Evolutionary conservation across 23 tunicate genomes (phyloP), one percentile per base, ranked within the genome.

Genomic region (Styela clava): DNA sequence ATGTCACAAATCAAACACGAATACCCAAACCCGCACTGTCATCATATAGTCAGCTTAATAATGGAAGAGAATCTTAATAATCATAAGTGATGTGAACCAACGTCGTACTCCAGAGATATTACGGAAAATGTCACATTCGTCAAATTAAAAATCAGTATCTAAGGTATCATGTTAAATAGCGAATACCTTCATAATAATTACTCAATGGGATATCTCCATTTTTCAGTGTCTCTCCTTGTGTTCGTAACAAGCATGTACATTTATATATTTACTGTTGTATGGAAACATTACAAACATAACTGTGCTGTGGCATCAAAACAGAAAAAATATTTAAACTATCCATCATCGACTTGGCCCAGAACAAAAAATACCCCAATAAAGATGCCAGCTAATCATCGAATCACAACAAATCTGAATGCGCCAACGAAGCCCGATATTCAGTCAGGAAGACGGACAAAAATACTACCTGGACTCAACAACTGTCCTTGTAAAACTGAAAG

Each of bases 201-300:
- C n/a, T n/a, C n/a, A n/a, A n/a, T n/a, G n/a, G n/a, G n/a, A n/a
- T n/a, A n/a, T 76, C 64, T 26, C 18, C 16, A 37, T 20, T 76
- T 52, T 12, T 21, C 81, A 76, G 81, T 52, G 24, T 1, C 65
- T 1, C 52, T 76, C 25, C 27, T 76, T 7, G 30, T 76, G 16
- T 76, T 76, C 33, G 81, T 76, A 29, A 44, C 52, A 25, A 16
- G 52, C 33, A 76, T 76, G 81, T 76, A 76, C 81, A 28, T 76
- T 29, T 76, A 76, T 56, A 76, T 76, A 52, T 76, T 76, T 16
- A 76, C 52, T 44, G 27, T 35, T 20, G 81, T 76, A 44, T 76
- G 81, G 81, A 52, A 64, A 27, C 64, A 76, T 44, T 76, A 33
- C 31, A 36, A 76, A 24, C 35, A 52, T 9, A 76, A n/a, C 26